phyloP scores from a whole-genome alignment of 2,888 invertebrate genomes.

The Graphium colonna region DNA sequence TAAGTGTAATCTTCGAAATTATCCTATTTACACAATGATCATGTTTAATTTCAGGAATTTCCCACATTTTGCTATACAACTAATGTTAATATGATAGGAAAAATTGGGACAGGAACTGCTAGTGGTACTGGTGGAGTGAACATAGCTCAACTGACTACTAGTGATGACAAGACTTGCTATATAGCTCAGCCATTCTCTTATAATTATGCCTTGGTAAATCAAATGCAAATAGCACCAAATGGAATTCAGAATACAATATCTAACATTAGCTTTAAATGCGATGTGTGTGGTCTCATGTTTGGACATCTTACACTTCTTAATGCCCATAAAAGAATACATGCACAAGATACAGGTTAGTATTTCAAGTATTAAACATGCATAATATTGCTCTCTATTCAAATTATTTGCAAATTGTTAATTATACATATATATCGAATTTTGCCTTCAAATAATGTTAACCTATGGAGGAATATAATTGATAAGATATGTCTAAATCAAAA shows the following conservation, averaged over 20 bases:
- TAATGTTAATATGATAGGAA: constrained; percentile 85
- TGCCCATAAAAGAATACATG: constrained; percentile 91
- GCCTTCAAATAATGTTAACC: too few species aligned
- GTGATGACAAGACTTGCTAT: constrained; percentile 85
- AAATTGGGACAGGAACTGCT: constrained; percentile 72
- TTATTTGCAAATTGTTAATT: neutral
- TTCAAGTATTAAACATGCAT: neutral
- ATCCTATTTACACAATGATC: too few species aligned
- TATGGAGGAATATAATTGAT: too few species aligned
- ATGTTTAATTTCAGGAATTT: constrained; percentile 80
- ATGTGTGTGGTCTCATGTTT: constrained; percentile 92
- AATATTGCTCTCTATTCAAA: neutral
- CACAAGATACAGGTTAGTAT: constrained; percentile 76
- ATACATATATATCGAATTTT: too few species aligned
- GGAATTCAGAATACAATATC: constrained; percentile 86
- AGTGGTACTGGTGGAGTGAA: constrained; percentile 78
- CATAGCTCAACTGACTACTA: constrained; percentile 83
- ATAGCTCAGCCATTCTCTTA: constrained; percentile 88
- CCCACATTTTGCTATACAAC: constrained; percentile 86
- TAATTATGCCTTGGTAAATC: constrained; percentile 91
- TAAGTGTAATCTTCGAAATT: too few species aligned
- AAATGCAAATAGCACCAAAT: constrained; percentile 89
- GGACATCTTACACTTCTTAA: constrained; percentile 90
- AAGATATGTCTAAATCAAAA: too few species aligned
- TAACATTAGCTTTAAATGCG: constrained; percentile 93